A percentile compares a stretch with the other conserved stretches of the same genome.
These are phyloP conservation scores for Eilema sororculum DNA, from an alignment of 2,888 invertebrate species.

Conservation along the genomic window DNA sequence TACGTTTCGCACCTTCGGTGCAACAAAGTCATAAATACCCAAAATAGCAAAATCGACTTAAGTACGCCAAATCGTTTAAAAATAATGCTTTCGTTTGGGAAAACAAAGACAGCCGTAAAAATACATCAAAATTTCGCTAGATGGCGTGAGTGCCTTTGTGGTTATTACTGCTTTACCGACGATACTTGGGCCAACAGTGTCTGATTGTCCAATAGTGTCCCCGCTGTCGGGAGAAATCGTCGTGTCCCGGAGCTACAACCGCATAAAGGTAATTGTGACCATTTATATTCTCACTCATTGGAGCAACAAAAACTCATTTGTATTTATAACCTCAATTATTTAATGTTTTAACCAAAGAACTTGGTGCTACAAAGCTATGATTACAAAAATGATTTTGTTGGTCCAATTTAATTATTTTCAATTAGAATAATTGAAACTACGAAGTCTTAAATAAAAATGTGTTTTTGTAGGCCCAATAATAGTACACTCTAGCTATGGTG, in stretches of 20 bases:
- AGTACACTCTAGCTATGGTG: neutral
- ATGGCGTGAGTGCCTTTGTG: too few species aligned
- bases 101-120: too few species aligned
- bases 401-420: slow-evolving; percentile 24
- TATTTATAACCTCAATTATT: slow-evolving; percentile 22
- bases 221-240: neutral
- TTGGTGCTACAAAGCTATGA: slow-evolving; percentile 13
- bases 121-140: too few species aligned
- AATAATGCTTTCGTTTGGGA: too few species aligned
- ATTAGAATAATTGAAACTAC: slow-evolving; percentile 27
- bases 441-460: slow-evolving; percentile 25
- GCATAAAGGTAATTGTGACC: slow-evolving; percentile 16
- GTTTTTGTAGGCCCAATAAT: slow-evolving; percentile 23
- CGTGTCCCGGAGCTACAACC: slow-evolving; percentile 15
- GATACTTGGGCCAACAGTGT: too few species aligned
- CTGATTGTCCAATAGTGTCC: too few species aligned
- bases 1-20: too few species aligned
- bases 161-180: too few species aligned
- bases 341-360: slow-evolving; percentile 7
- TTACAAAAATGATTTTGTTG: slow-evolving; percentile 23
- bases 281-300: slow-evolving; percentile 19
- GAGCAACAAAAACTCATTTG: slow-evolving; percentile 23
- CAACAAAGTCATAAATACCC: too few species aligned
- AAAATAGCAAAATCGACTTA: too few species aligned
- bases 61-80: too few species aligned